Evolutionary conservation across 2,888 invertebrate genomes (phyloP), one percentile per base, ranked within the genome.

Genomic region (Hedychridium roseum): DNA sequence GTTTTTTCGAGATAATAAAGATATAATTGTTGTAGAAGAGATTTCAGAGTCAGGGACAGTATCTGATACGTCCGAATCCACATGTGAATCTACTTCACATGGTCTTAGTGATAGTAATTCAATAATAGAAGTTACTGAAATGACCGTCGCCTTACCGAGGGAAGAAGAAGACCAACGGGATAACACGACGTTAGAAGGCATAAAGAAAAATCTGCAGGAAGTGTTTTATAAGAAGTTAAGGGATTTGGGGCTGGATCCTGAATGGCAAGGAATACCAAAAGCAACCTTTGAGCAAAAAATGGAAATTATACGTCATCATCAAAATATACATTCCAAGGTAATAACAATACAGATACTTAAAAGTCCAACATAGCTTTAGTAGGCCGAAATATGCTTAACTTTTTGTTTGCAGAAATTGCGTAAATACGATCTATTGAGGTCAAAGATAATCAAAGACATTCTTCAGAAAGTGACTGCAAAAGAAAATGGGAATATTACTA

Each of bases 161-260:
- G 14, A 2, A 28, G 28, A 14, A 14, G 12, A 28, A n/a, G n/a
- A 28, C 11, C n/a, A 28, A 4, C n/a, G 11, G n/a, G 11, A 27
- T 9, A 27, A 27, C 11, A n/a, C 11, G 27, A n/a, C 2, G 11
- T 28, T 14, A 16, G 50, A 65, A 6, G 53, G 55, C 20, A 40
- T 68, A 6, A 64, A 55, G 6, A 44, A 51, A 40, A 64, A 66
- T 31, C 43, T 80, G 58, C 67, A 74, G 37, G 68, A 74, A 1
- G 73, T 74, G 46, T 80, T 87, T 1, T 81, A 83, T 49, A 81
- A 79, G 45, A 82, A 84, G 45, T 74, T 88, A 52, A 81, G 81
- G 51, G 80, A 83, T 47, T 76, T 86, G 36, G 88, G 88, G 9
- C 82, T 88, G 14, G 87, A 87, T 67, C 85, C 87, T 2, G 81